Base-by-base conservation (phyloP, 2,797 vertebrate genomes). In the Megalops cyprinoides region DNA sequence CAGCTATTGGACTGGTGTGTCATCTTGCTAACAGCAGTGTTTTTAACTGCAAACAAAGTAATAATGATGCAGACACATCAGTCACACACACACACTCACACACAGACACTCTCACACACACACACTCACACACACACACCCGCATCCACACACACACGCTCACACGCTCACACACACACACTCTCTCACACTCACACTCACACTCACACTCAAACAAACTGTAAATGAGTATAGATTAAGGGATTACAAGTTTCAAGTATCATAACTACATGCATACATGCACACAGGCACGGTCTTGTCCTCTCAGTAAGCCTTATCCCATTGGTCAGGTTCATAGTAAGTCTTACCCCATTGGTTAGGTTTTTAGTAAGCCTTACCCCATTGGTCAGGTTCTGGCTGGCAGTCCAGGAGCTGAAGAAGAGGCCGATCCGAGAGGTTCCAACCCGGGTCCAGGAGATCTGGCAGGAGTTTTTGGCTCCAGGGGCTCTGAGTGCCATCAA, bases 401-500 rank as follows among this genome's bases (percentile, higher is more conserved):
- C 98, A 0, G 98, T 98, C 86, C 97, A 99, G 90, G 97, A 98
- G 86, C 84, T 99, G 89, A 99, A 98, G 92, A 98, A 96, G 85
- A 97, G 97, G 74, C 96, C 98, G 0, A 97, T 98, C 80, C 92
- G 95, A 85, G 97, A 98, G 90, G 97, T 99, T 78, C 97, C 98
- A 69, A 93, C 92, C 37, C 93, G 96, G 0, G 97, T 98, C 65
- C 96, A 99, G 85, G 97, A 99, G 93, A 99, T 99, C 89, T 99
- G 98, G 98, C 96, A 96, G 89, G 98, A 99, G 88, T 99, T 99
- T 87, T 90, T 99, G 91, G 97, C 97, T 81, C 94, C 97, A 0
- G 98, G 98, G 80, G 98, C 98, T 1, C 97, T 97, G 81, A 99
- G 97, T 73, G 96, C 98, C 91, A 99, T 99, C 90, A 99, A 99